Conservation (phyloP, 2,113 vertebrate species). For the Xyrauchen texanus region DNA sequence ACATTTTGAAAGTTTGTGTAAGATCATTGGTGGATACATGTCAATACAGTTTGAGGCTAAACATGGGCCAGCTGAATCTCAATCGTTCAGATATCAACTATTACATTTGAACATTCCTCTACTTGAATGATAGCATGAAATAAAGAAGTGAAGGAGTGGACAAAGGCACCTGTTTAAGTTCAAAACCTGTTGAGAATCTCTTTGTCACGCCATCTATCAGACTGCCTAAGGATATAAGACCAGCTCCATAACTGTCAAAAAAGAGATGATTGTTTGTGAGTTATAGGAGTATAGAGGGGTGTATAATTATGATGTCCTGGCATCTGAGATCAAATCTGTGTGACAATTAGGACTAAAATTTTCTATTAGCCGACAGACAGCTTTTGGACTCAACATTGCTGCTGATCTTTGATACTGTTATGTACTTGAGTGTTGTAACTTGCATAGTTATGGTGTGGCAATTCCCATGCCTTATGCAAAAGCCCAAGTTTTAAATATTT, state of each 20-base stretch:
- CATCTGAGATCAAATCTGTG: conserved; percentile 16
- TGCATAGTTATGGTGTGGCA: not conserved
- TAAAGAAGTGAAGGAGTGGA: not conserved
- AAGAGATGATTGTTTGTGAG: conserved; percentile 20
- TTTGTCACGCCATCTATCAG: conserved; percentile 76
- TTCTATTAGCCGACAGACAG: conserved; percentile 18
- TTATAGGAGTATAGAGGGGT: not conserved
- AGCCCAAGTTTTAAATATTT: too few relatives aligned
- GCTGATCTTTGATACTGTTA: conserved; percentile 20
- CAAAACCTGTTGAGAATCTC: conserved; percentile 80
- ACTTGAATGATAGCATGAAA: too few relatives aligned
- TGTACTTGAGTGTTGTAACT: conserved; percentile 4
- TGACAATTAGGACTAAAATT: not conserved
- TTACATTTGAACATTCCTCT: not conserved
- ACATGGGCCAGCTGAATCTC: not conserved
- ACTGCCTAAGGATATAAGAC: conserved; percentile 74
- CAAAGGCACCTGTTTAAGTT: conserved; percentile 83
- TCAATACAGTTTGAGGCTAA: not conserved
- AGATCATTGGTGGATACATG: not conserved
- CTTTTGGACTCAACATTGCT: conserved; percentile 37
- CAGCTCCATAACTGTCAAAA: conserved; percentile 59
- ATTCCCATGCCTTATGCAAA: too few relatives aligned
- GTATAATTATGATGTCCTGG: conserved; percentile 23
- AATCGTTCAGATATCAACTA: not conserved
- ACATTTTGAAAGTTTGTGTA: conserved; percentile 19